phyloP scores from a whole-genome alignment of 1,140 invertebrate species.

The Anthonomus grandis region DNA sequence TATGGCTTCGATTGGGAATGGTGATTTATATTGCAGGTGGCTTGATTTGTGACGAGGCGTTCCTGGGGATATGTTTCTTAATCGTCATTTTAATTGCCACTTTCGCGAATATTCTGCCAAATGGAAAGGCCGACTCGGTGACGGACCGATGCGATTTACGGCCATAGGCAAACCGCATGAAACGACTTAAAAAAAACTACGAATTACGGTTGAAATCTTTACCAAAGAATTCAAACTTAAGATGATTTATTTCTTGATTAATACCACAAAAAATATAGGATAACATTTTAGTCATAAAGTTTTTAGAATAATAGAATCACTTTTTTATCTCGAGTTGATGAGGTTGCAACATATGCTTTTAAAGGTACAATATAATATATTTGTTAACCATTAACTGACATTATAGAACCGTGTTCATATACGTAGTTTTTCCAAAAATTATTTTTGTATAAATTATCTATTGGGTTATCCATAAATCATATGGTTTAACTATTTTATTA shows the following conservation, averaged over 20 bases:
- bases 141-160: slow-evolving; percentile 29
- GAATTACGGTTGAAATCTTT: neutral
- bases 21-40: slow-evolving; percentile 38
- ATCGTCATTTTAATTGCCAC: slow-evolving; percentile 40
- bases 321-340: too few species aligned
- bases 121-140: slow-evolving; percentile 22
- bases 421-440: too few species aligned
- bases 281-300: neutral
- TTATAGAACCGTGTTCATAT: too few species aligned
- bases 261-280: neutral
- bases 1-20: slow-evolving; percentile 27
- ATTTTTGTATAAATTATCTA: too few species aligned
- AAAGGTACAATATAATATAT: too few species aligned
- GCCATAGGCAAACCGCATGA: slow-evolving; percentile 10
- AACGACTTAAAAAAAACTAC: neutral
- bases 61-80: slow-evolving; percentile 39
- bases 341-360: too few species aligned
- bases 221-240: neutral
- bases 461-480: too few species aligned
- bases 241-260: neutral
- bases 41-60: slow-evolving; percentile 43
- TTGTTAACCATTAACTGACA: too few species aligned
- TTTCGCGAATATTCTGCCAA: slow-evolving; percentile 34
- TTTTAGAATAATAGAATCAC: too few species aligned
- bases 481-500: too few species aligned